Evolutionary conservation across 1,140 invertebrate genomes (phyloP), one percentile per base, ranked within the genome.

Genomic region (Leucophenga varia): DNA sequence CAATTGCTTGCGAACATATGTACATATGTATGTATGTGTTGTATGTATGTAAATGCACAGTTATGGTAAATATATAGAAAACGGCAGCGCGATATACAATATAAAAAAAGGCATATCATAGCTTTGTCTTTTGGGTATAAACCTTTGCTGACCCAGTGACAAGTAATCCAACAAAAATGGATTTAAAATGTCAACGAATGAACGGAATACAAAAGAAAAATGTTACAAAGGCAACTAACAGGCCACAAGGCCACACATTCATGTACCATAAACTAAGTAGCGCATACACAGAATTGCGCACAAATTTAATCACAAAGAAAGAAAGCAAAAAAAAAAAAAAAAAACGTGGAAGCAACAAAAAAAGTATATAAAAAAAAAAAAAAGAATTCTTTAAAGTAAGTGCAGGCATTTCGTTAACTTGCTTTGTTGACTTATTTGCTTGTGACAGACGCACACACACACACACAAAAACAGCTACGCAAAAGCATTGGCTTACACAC

Each of bases 21-120:
- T 40, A 46, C 53, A 52, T 37, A 58, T 46, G 22, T 25, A 36
- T n/a, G n/a, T n/a, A n/a, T n/a, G n/a, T n/a, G n/a, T n/a, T n/a
- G n/a, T n/a, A n/a, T n/a, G n/a, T n/a, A n/a, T n/a, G n/a, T n/a
- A n/a, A n/a, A n/a, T n/a, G n/a, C n/a, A n/a, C n/a, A n/a, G n/a
- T n/a, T n/a, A n/a, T n/a, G n/a, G n/a, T n/a, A n/a, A n/a, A n/a
- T n/a, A n/a, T n/a, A n/a, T n/a, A n/a, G n/a, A n/a, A n/a, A n/a
- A n/a, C n/a, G n/a, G n/a, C n/a, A n/a, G n/a, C n/a, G 18, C 49
- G 31, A 40, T 41, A 49, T 25, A 10, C 22, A 25, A 10, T 25
- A n/a, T n/a, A n/a, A n/a, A n/a, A n/a, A n/a, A n/a, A n/a, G n/a
- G n/a, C n/a, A n/a, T n/a, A n/a, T n/a, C n/a, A n/a, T n/a, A n/a